Conservation (phyloP, 2,888 invertebrate genomes). For the Synanthedon tipuliformis region DNA sequence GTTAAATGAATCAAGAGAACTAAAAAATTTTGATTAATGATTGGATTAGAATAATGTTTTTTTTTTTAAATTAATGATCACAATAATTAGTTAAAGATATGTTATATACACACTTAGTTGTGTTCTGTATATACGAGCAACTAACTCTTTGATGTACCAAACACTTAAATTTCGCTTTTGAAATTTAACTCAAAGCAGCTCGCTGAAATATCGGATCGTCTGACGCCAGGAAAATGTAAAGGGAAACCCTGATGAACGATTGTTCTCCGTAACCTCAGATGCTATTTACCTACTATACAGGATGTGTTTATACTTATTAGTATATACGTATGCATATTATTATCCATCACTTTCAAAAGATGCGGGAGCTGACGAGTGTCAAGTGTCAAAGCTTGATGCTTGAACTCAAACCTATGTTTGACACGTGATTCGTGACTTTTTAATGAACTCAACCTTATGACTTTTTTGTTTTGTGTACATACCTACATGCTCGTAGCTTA, state of each 20-base stretch:
- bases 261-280: neutral
- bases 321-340: neutral
- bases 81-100: too few species aligned
- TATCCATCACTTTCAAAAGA: conserved; percentile 15
- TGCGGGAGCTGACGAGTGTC: conserved; percentile 40
- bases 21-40: too few species aligned
- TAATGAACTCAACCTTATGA: neutral
- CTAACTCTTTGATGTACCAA: too few species aligned
- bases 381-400: conserved; percentile 44
- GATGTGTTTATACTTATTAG: neutral
- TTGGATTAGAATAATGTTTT: too few species aligned
- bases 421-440: neutral
- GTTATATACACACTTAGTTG: too few species aligned
- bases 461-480: neutral
- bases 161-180: neutral
- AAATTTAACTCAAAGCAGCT: neutral
- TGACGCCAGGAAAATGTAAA: neutral
- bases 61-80: too few species aligned
- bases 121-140: too few species aligned
- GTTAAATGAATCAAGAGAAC: too few species aligned
- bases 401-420: conserved; percentile 14
- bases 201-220: neutral
- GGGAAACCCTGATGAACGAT: neutral
- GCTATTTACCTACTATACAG: neutral
- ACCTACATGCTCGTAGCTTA: neutral